phyloP scores from a whole-genome alignment of 2,797 vertebrate genomes.

The Gila robusta region DNA sequence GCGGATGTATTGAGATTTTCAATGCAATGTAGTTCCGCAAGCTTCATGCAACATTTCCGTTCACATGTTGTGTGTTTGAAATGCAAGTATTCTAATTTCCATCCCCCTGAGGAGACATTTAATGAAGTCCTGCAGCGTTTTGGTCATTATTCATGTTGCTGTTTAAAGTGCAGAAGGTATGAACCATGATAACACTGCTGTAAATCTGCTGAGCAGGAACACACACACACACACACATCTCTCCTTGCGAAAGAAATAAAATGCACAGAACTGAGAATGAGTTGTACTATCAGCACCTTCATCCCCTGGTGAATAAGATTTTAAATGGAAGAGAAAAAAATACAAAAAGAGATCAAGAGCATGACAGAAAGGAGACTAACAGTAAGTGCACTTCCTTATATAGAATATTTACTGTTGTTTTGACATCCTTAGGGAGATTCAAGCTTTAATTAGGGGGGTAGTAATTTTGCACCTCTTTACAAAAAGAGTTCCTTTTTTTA shows the following conservation, averaged over 20 bases:
- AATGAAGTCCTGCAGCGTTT: not conserved
- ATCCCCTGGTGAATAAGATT: not conserved
- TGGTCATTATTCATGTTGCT: constrained; percentile 6
- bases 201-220: constrained; percentile 18
- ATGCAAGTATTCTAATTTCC: not conserved
- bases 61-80: not conserved
- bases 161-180: constrained; percentile 6
- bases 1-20: not conserved
- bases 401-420: no score
- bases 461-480: no score
- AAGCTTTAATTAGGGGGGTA: no score
- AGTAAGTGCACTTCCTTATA: not conserved
- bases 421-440: no score
- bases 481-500: no score
- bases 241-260: not conserved
- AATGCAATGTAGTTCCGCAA: not conserved
- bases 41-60: not conserved
- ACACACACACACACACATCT: not conserved
- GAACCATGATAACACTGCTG: not conserved
- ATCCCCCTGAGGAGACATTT: not conserved
- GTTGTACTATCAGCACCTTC: not conserved
- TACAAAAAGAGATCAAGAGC: not conserved
- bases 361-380: not conserved
- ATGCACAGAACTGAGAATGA: not conserved
- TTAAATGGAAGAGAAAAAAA: not conserved